A percentile compares a stretch with the other conserved stretches of the same genome.
Evolutionary conservation across 2,888 invertebrate species (phyloP).

Genomic region (Drosophila phalerata): DNA sequence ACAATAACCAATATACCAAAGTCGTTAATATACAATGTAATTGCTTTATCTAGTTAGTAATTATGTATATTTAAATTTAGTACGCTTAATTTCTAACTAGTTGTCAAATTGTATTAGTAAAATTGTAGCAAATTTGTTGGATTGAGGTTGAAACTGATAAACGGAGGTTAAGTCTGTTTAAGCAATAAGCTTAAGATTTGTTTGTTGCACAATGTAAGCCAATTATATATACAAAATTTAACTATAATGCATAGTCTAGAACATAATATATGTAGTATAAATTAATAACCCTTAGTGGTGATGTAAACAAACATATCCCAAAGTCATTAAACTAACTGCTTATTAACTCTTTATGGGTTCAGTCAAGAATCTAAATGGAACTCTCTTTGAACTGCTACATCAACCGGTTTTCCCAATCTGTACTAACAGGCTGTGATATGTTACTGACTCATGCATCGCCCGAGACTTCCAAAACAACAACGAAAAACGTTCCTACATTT

Average conservation of each 20-base stretch:
- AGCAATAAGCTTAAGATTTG: constrained; percentile 32
- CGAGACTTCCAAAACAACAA: constrained; percentile 45
- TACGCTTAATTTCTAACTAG: constrained; percentile 41
- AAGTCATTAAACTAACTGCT: constrained; percentile 38
- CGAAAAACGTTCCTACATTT: constrained; percentile 47
- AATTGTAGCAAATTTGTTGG: constrained; percentile 38
- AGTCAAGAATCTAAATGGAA: constrained; percentile 22
- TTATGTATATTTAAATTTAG: constrained; percentile 35
- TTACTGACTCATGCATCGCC: constrained; percentile 35
- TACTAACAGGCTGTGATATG: constrained; percentile 51
- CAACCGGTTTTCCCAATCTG: constrained; percentile 38
- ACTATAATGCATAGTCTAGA: constrained; percentile 22
- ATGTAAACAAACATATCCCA: constrained; percentile 51
- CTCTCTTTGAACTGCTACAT: background rate
- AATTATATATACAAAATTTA: constrained; percentile 10
- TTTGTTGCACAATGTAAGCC: constrained; percentile 34
- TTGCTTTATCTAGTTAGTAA: constrained; percentile 52
- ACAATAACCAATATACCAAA: constrained; percentile 37
- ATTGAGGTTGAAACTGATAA: constrained; percentile 36
- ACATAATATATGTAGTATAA: constrained; percentile 13
- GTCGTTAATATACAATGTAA: constrained; percentile 6
- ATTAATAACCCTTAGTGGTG: constrained; percentile 25
- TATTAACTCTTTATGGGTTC: constrained; percentile 26
- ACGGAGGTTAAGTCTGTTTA: constrained; percentile 61
- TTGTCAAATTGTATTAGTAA: constrained; percentile 31